A percentile compares a stretch with the other conserved stretches of the same genome.
phyloP scores from a whole-genome alignment of 1,140 invertebrate genomes.

The Caligus rogercresseyi region DNA sequence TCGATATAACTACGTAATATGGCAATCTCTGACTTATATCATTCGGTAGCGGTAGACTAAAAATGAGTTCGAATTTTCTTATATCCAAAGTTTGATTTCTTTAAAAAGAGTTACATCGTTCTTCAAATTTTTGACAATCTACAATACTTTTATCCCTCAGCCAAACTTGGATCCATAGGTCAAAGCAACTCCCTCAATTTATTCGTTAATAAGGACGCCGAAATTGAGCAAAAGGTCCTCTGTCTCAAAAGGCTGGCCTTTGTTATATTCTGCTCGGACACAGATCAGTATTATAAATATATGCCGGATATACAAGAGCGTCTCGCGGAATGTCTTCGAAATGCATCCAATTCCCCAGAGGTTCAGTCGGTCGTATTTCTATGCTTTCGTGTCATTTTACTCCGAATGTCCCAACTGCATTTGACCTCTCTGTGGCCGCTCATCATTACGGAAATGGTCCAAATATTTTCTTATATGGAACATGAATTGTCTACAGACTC shows the following conservation, averaged over 20 bases:
- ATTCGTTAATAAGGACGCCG: slow-evolving; percentile 63
- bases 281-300: slow-evolving; percentile 76
- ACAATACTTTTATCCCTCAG: too few species aligned
- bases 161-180: slow-evolving; percentile 51
- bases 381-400: slow-evolving; percentile 69
- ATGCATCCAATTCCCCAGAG: slow-evolving; percentile 56
- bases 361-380: slow-evolving; percentile 76
- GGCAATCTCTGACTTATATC: too few species aligned
- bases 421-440: slow-evolving; percentile 82
- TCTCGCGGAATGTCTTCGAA: slow-evolving; percentile 59
- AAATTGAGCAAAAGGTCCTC: slow-evolving; percentile 69
- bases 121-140: too few species aligned
- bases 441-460: slow-evolving; percentile 80
- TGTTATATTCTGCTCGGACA: slow-evolving; percentile 74
- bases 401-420: slow-evolving; percentile 67
- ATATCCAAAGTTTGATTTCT: too few species aligned
- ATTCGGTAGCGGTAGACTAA: too few species aligned
- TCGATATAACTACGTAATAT: too few species aligned
- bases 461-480: slow-evolving; percentile 76
- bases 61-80: too few species aligned
- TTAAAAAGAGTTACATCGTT: too few species aligned
- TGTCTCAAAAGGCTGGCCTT: slow-evolving; percentile 72
- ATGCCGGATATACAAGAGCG: slow-evolving; percentile 89
- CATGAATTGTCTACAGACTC: slow-evolving; percentile 58
- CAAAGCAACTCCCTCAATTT: slow-evolving; percentile 53